Conservation (phyloP, 2,888 invertebrate genomes). For the Hedychridium roseum region DNA sequence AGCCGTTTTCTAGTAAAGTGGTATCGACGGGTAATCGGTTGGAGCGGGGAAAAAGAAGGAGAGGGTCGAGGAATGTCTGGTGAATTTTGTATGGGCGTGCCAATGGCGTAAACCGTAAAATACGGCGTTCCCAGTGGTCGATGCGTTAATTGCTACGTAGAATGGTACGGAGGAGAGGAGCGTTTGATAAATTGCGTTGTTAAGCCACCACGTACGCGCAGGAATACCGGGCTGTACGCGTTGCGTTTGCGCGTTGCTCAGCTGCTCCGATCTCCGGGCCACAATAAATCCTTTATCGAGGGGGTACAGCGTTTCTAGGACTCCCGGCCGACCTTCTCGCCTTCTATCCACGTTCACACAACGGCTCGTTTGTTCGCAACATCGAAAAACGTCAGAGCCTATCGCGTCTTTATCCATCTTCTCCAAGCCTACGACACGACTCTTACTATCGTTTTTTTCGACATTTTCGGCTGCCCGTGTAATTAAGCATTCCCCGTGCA, state of each 20-base stretch:
- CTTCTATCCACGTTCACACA: too few relatives aligned
- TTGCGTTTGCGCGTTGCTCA: conserved; percentile 33
- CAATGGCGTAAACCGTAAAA: conserved; percentile 58
- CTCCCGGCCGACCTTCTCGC: conserved; percentile 18
- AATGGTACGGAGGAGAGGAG: conserved; percentile 57
- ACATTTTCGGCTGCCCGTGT: too few relatives aligned
- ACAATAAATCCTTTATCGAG: conserved; percentile 49
- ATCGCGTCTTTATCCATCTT: background rate
- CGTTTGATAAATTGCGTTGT: conserved; percentile 60
- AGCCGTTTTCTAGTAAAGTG: too few relatives aligned
- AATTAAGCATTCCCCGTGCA: conserved; percentile 31
- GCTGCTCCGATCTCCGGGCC: conserved; percentile 50
- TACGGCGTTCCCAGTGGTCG: conserved; percentile 58
- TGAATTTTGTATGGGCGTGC: conserved; percentile 59
- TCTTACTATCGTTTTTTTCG: conserved; percentile 10
- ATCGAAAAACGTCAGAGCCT: too few relatives aligned
- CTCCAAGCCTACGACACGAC: conserved; percentile 1
- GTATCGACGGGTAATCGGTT: background rate
- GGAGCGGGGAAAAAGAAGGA: conserved; percentile 2
- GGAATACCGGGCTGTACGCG: conserved; percentile 18
- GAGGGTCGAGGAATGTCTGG: conserved; percentile 26
- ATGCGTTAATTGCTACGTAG: conserved; percentile 61
- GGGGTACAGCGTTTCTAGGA: conserved; percentile 32
- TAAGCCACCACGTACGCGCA: conserved; percentile 33
- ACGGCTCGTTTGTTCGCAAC: too few relatives aligned